These are phyloP conservation scores for Crax fasciolata DNA, from an alignment of 2,797 vertebrate species.

Conservation along the genomic window DNA sequence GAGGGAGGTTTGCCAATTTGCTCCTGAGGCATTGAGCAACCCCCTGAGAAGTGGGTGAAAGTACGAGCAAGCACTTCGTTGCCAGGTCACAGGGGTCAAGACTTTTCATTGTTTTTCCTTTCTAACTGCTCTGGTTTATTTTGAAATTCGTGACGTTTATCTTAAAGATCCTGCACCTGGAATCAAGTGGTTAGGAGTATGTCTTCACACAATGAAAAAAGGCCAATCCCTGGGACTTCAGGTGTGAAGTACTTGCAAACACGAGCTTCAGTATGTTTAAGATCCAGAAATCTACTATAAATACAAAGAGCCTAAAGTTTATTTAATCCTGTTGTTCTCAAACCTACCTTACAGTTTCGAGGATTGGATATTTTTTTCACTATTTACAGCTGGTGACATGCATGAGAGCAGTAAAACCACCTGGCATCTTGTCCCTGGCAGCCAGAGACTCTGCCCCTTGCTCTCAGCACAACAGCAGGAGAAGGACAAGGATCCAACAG, in stretches of 20 bases:
- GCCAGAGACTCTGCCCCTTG: neutral
- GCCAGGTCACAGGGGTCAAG: neutral
- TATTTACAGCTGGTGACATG: neutral
- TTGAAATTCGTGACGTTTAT: neutral
- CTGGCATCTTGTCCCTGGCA: neutral
- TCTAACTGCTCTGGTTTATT: neutral
- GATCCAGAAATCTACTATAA: neutral
- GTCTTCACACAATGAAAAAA: neutral
- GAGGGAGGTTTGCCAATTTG: neutral
- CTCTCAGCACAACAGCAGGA: neutral
- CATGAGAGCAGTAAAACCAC: neutral
- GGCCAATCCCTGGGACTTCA: neutral
- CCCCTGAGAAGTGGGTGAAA: neutral
- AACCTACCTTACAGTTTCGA: fast-evolving
- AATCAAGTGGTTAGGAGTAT: neutral
- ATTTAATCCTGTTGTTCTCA: neutral
- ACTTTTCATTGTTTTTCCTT: neutral
- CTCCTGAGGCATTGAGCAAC: neutral
- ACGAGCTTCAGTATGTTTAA: neutral
- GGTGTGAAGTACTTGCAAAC: neutral
- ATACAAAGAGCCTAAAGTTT: neutral
- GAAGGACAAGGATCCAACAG: neutral
- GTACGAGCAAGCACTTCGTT: neutral
- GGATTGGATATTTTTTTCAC: neutral
- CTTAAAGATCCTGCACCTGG: neutral